A percentile compares a stretch with the other conserved stretches of the same genome.
These are phyloP conservation scores for Drosophila nr. perissopoda DNA, from an alignment of 2,888 invertebrate species.

Conservation along the genomic window DNA sequence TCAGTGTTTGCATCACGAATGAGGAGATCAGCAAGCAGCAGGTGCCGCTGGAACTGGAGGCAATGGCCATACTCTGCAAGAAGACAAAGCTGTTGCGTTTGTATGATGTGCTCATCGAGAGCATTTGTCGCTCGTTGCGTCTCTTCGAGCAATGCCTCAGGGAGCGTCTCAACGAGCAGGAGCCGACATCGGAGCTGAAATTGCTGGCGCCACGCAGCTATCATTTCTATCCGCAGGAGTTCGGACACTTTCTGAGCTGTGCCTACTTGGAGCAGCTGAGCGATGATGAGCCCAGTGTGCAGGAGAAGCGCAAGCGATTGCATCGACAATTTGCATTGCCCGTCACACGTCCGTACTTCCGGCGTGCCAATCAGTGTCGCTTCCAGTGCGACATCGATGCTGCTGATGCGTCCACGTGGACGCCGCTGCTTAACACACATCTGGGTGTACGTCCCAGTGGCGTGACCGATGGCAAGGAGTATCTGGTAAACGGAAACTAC, in stretches of 20 bases:
- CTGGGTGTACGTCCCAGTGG: constrained; percentile 85
- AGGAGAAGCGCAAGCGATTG: constrained; percentile 87
- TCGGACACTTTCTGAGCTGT: constrained; percentile 92
- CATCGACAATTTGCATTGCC: constrained; percentile 91
- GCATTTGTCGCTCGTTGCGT: constrained; percentile 89
- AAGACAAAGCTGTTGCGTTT: constrained; percentile 88
- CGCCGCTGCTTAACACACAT: constrained; percentile 91
- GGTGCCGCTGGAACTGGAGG: constrained; percentile 89
- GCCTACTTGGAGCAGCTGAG: constrained; percentile 89
- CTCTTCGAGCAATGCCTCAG: constrained; percentile 88
- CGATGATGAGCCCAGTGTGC: constrained; percentile 90
- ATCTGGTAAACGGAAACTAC: constrained; percentile 93
- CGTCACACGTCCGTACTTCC: constrained; percentile 90
- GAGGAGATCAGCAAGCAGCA: constrained; percentile 74
- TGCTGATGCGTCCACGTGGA: constrained; percentile 68
- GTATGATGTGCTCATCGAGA: constrained; percentile 91
- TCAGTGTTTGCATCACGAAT: constrained; percentile 73
- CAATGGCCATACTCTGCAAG: constrained; percentile 89
- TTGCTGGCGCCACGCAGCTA: constrained; percentile 85
- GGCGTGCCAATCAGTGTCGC: constrained; percentile 89
- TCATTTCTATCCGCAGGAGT: constrained; percentile 88
- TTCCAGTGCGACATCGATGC: constrained; percentile 85
- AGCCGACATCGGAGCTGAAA: constrained; percentile 37
- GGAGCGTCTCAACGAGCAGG: constrained; percentile 85
- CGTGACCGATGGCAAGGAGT: constrained; percentile 86